Base-by-base conservation (phyloP, 2,888 invertebrate genomes). In the Melanargia galathea region DNA sequence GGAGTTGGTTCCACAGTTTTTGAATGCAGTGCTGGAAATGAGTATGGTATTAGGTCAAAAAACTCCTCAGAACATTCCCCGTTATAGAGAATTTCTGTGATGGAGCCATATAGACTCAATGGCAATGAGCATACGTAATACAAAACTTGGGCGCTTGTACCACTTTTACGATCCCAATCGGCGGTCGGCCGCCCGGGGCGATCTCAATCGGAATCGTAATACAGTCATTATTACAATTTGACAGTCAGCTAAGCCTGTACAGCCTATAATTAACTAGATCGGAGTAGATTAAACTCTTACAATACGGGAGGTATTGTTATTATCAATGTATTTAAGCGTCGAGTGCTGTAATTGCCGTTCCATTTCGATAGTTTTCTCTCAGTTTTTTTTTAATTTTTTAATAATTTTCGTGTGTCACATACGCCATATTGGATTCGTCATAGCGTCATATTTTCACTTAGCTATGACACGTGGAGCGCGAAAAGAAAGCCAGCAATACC, bases 161-260 rank as follows among this genome's bases (percentile, higher is more conserved):
- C 66, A 73, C 61, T 73, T 79, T 78, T 77, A 80, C 67, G 78
- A 80, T 80, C 71, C 64, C 70, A 76, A 81, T 61, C 46, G 55
- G 74, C 69, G 51, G 26, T 61, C 35, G 55, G 52, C 24, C 56
- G 70, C 71, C 62, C 33, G 51, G 22, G 60, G 70, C 70, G 64
- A 49, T 55, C 57, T 18, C 58, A 61, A 58, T 69, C 65, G 54
- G 63, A 67, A 86, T 86, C 65, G 54, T 64, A 67, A 86, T 86
- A 77, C 84, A 86, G 81, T 75, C 82, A 84, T 86, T 86, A 84
- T 79, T 76, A 80, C 79, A 76, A 79, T 80, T 78, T 75, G 75
- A 78, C 79, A 78, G 78, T 73, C 70, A 70, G 73, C 24, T 67
- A 73, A 24, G 45, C 72, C 69, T 67, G 75, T 74, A 75, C 73